phyloP scores from a whole-genome alignment of 2,113 vertebrate species.

The Aplodontia rufa region DNA sequence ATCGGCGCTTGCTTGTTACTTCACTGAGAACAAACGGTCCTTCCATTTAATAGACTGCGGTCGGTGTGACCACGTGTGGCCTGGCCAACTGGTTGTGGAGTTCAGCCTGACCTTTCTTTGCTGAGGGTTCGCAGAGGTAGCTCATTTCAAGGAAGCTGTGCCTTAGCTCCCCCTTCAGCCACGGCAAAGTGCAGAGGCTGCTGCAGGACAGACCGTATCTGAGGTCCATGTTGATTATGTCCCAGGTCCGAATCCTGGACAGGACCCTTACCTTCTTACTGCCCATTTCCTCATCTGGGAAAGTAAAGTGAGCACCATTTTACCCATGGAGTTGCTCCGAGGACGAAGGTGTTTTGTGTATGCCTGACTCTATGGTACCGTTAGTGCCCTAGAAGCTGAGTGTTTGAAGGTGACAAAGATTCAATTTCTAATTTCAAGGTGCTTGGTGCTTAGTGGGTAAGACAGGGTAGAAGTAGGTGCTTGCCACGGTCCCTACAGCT shows the following conservation, averaged over 20 bases:
- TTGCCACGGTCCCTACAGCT: background rate
- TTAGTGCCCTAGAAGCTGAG: too few relatives aligned
- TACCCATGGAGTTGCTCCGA: background rate
- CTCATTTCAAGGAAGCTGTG: slow-evolving; percentile 24
- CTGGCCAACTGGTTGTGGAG: background rate
- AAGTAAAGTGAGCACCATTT: background rate
- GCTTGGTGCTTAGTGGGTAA: background rate
- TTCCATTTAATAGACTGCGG: background rate
- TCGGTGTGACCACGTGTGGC: background rate
- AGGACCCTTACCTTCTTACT: background rate
- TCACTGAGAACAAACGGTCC: slow-evolving; percentile 34
- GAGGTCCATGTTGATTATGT: background rate
- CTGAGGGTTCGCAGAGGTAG: background rate
- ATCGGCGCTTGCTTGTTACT: background rate
- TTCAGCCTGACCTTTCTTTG: slow-evolving; percentile 59
- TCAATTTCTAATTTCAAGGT: background rate
- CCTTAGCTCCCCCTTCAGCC: background rate
- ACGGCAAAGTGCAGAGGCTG: background rate
- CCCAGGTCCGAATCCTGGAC: too few relatives aligned
- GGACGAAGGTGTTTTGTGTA: background rate
- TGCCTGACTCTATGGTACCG: background rate
- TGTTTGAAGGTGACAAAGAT: background rate
- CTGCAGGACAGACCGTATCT: background rate
- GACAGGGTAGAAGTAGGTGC: background rate
- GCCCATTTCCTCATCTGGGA: background rate